phyloP scores from a whole-genome alignment of 2,797 vertebrate genomes.

The Pteronotus mesoamericanus region DNA sequence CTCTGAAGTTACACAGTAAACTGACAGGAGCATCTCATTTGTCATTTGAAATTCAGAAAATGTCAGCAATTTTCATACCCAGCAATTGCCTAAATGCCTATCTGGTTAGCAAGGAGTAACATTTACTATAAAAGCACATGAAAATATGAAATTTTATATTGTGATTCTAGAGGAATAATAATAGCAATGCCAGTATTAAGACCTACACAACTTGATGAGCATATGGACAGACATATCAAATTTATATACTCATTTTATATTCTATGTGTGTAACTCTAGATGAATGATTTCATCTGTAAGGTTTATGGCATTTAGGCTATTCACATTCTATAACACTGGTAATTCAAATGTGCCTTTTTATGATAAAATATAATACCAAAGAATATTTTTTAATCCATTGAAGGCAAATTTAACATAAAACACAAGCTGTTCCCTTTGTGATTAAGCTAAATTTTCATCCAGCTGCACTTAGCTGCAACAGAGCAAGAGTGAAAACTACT shows the following conservation, averaged over 20 bases:
- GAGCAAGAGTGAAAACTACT: constrained; percentile 83
- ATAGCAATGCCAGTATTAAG: constrained; percentile 55
- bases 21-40: constrained; percentile 83
- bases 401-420: constrained; percentile 84
- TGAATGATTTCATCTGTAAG: constrained; percentile 6
- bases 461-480: constrained; percentile 82
- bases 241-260: constrained; percentile 27
- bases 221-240: constrained; percentile 58
- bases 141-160: constrained; percentile 70
- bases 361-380: constrained; percentile 78
- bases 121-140: constrained; percentile 67
- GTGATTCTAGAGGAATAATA: constrained; percentile 46
- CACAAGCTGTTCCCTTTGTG: constrained; percentile 85
- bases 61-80: constrained; percentile 79
- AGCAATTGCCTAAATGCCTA: constrained; percentile 73
- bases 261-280: neutral
- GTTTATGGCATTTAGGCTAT: constrained; percentile 59
- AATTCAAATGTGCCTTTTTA: constrained; percentile 72
- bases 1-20: constrained; percentile 80
- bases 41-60: constrained; percentile 82
- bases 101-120: constrained; percentile 68
- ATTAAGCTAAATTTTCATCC: constrained; percentile 80
- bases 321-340: constrained; percentile 65
- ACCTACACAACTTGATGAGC: neutral
- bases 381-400: constrained; percentile 83